These are phyloP conservation scores for Eutolmus rufibarbis DNA, from an alignment of 2,888 invertebrate genomes.

Conservation along the genomic window DNA sequence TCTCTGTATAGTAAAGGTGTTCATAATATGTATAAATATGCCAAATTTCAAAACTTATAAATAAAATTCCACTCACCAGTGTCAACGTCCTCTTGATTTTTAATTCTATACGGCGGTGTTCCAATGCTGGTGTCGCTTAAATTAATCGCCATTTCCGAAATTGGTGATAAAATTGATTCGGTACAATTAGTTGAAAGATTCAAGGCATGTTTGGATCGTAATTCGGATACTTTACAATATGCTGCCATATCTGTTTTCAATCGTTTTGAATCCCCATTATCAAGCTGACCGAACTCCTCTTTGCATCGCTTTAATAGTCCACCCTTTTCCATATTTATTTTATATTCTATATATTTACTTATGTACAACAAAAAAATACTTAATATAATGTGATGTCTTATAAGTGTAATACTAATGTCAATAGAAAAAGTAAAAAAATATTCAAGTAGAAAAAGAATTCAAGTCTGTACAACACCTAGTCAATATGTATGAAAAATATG, in stretches of 20 bases:
- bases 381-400: background rate
- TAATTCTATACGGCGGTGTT: constrained; percentile 21
- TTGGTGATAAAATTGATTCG: constrained; percentile 26
- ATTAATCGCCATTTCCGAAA: constrained; percentile 40
- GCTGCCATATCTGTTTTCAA: background rate
- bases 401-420: background rate
- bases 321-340: background rate
- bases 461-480: background rate
- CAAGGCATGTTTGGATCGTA: background rate
- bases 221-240: background rate
- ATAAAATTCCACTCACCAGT: background rate
- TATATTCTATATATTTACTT: background rate
- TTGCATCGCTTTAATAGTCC: background rate
- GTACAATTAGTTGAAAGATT: background rate
- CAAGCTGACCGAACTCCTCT: background rate
- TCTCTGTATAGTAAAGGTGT: too few relatives aligned
- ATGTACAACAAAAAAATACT: background rate
- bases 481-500: background rate
- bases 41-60: background rate
- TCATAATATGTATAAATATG: too few relatives aligned
- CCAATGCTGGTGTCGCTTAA: constrained; percentile 37
- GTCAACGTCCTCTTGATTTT: background rate
- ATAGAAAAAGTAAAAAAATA: background rate
- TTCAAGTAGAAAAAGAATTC: background rate
- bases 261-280: background rate